A percentile compares a stretch with the other conserved stretches of the same genome.
phyloP scores from a whole-genome alignment of 1,140 invertebrate genomes.

The Platyura marginata region DNA sequence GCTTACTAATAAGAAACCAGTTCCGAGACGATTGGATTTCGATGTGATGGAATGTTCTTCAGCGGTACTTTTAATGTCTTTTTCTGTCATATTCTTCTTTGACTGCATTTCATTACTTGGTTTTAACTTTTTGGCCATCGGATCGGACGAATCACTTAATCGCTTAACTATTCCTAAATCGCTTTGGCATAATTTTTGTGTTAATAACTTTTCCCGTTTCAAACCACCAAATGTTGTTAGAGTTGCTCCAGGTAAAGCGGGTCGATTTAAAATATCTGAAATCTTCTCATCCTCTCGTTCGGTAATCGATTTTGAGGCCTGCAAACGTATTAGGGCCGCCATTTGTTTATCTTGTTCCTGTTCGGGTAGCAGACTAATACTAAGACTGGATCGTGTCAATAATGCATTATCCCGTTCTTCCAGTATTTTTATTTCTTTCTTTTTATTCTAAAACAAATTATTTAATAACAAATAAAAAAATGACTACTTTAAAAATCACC shows the following conservation, averaged over 20 bases:
- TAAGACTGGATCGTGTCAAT: constrained; percentile 57
- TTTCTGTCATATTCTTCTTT: too few species aligned
- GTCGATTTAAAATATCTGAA: constrained; percentile 31
- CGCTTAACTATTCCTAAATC: constrained; percentile 20
- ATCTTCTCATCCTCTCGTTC: constrained; percentile 28
- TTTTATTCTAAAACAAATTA: too few species aligned
- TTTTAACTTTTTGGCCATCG: neutral
- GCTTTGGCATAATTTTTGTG: constrained; percentile 11
- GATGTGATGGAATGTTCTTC: too few species aligned
- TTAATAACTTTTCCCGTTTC: constrained; percentile 31
- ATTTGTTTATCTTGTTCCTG: constrained; percentile 57
- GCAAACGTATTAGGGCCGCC: constrained; percentile 51
- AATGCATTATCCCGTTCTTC: constrained; percentile 48
- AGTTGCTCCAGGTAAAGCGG: constrained; percentile 33
- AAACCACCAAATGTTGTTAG: constrained; percentile 32
- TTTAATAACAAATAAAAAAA: too few species aligned
- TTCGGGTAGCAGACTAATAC: constrained; percentile 62
- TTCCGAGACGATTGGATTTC: too few species aligned
- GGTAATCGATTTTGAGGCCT: constrained; percentile 30
- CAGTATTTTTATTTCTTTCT: constrained; percentile 52
- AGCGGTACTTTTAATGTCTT: too few species aligned
- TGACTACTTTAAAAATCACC: too few species aligned
- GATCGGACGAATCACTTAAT: neutral
- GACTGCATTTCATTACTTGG: neutral
- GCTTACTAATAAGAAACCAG: too few species aligned